Base-by-base conservation (phyloP, 2,797 vertebrate genomes). In the Pseudocheirus occidentalis region DNA sequence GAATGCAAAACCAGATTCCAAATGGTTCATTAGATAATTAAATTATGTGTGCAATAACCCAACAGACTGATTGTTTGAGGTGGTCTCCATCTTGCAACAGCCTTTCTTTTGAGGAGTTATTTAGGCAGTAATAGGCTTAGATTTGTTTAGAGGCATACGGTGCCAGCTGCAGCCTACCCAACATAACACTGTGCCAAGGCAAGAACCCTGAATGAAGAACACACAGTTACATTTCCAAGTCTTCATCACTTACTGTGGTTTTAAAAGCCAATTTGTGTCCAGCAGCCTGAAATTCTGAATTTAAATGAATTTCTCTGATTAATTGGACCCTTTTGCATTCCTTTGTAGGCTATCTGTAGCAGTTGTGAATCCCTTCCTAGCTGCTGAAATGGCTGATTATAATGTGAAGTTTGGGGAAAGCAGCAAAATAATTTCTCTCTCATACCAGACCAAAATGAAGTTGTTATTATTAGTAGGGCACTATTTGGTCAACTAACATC, bases 1-100 rank as follows among this genome's bases (percentile, higher is more conserved):
- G 52, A 90, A 90, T 34, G 18, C 12, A 55, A 55, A 90, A 55
- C 13, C 50, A 55, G 97, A 98, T 97, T 97, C 97, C 93, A 97
- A 97, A 98, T 96, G 96, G 97, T 98, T 98, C 98, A 97, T 98
- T 97, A 98, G 98, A 97, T 98, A 98, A 98, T 98, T 98, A 97
- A 98, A 98, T 98, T 98, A 98, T 55, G 94, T 96, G 95, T 93
- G 97, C 96, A 98, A 96, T 97, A 98, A 98, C 96, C 96, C 98
- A 97, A 96, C 98, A 97, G 96, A 27, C 97, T 97, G 97, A 98
- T 98, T 98, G 95, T 96, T 97, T 98, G 98, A 98, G 98, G 94
- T 95, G 95, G 96, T 97, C 97, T 98, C 97, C 98, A 98, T 97
- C 98, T 98, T 95, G 96, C 98, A 98, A 98, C 97, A 96, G 97